A percentile compares a stretch with the other conserved stretches of the same genome.
phyloP scores from a whole-genome alignment of 2,113 vertebrate species.

The Tonatia bakeri region DNA sequence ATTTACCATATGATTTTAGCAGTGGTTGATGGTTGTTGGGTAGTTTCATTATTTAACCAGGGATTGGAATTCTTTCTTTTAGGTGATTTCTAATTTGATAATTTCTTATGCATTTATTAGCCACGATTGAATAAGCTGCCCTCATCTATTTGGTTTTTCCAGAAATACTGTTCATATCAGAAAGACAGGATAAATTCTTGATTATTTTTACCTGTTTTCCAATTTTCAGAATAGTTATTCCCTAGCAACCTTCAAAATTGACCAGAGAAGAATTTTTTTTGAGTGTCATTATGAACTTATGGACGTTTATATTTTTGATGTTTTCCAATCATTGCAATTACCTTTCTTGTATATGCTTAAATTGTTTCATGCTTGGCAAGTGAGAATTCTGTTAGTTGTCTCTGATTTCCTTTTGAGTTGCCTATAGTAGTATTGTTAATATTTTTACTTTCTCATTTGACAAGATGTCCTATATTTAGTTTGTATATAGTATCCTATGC shows the following conservation, averaged over 20 bases:
- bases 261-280: background rate
- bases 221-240: background rate
- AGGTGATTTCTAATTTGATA: background rate
- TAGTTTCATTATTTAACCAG: conserved; percentile 5
- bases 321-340: background rate
- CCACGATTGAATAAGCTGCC: background rate
- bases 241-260: background rate
- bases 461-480: background rate
- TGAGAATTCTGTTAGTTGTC: background rate
- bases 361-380: background rate
- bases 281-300: background rate
- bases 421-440: background rate
- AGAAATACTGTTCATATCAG: background rate
- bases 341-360: background rate
- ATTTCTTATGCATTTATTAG: background rate
- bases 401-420: background rate
- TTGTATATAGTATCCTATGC: background rate
- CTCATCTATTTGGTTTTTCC: background rate
- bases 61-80: background rate
- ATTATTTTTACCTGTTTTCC: background rate
- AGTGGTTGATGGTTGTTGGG: background rate
- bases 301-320: background rate
- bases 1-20: background rate
- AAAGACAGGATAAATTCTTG: background rate
- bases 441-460: conserved; percentile 1